Evolutionary conservation across 1,140 invertebrate genomes (phyloP), one percentile per base, ranked within the genome.

Genomic region (Andrena cerasifolii): DNA sequence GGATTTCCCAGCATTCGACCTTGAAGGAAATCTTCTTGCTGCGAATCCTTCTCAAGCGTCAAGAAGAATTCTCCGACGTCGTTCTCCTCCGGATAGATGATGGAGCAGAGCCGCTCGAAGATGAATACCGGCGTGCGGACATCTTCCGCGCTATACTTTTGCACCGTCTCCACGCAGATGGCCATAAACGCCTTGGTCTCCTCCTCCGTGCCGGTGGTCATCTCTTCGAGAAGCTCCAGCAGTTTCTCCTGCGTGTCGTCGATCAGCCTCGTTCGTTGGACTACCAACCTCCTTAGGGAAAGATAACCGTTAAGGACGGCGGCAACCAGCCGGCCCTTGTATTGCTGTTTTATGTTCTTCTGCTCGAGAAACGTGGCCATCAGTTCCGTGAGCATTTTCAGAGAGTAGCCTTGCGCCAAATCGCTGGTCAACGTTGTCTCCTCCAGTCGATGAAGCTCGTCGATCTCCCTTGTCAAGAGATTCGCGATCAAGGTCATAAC

Each of bases 1-100:
- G 98, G 98, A 94, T 99, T 99, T 43, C 98, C 98, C 74, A 99
- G 93, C 98, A 99, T 99, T 58, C 98, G 95, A 1, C 98, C 98
- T 94, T 97, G 92, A 0, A 99, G 94, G 92, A 99, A 99, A 92
- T 99, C 99, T 93, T 99, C 99, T 89, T 99, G 99, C 88, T 99
- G 98, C 0, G 98, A 97, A 94, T 99, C 99, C 90, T 99, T 99
- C 88, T 99, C 99, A 18, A 99, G 93, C 0, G 97, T 98, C 51
- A 99, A 94, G 92, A 98, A 98, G 92, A 99, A 99, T 93, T 99
- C 98, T 0, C 97, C 97, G 18, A 98, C 95, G 90, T 99, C 98
- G 87, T 98, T 99, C 91, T 99, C 98, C 91, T 99, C 98, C 0
- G 98, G 98, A 91, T 98, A 98, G 78, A 99, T 99, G 68, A 99